Base-by-base conservation (phyloP, 2,797 vertebrate genomes). In the Sphenopsis melanotis region DNA sequence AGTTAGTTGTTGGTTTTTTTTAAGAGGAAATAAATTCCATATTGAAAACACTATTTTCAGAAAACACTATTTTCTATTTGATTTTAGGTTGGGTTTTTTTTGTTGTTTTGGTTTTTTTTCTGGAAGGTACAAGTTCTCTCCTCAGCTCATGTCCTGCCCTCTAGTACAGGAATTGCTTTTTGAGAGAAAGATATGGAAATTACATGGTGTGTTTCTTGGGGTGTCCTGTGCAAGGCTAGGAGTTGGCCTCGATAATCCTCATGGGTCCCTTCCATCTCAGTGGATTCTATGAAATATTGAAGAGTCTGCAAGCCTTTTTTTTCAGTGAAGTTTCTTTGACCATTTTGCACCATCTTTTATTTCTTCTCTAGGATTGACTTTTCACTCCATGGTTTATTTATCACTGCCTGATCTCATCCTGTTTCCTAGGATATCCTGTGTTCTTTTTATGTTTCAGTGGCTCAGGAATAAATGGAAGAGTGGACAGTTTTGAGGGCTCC, bases 1-100 rank as follows among this genome's bases (percentile, higher is more conserved):
- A 63, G 42, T 72, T 15, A 55, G 29, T 78, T 75, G 46, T 41
- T 71, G 82, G n/a, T 56, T 74, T 65, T 18, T 91, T 75, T 17
- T 11, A 53, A 61, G 39, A 68, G 39, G 53, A 92, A 87, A 83
- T 87, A 78, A 86, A 90, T 84, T 56, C 42, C 13, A 19, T 47
- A 16, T 72, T 74, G 46, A 64, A 83, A 87, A 49, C 21, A 36
- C 7, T 27, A 1, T 71, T 85, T 89, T 83, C 32, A 79, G 60
- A 70, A 87, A 87, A 52, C 21, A 42, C 4, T 22, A 2, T 75
- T 86, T 89, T 80, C n/a, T 66, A 30, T n/a, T 72, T 70, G 17
- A 36, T 69, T 92, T 89, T 94, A 68, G 29, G 49, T 24, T n/a
- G 21, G 7, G 9, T 11, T 46, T 6, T 9, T 8, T 34, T 57